Conservation (phyloP, 2,113 vertebrate genomes). For the Oplegnathus fasciatus region DNA sequence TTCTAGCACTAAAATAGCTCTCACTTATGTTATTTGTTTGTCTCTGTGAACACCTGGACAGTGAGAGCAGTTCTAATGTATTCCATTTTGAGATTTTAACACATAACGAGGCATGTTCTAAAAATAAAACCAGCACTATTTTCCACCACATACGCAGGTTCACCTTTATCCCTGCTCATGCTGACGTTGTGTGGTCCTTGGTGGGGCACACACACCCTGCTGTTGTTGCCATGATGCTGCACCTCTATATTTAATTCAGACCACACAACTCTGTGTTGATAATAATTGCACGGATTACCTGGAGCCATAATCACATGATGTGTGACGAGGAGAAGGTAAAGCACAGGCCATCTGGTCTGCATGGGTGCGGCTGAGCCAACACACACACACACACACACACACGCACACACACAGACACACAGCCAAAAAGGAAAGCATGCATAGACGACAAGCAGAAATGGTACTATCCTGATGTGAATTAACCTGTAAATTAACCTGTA, state of each 20-base stretch:
- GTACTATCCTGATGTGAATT: slow-evolving; percentile 11
- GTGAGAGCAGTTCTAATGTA: not conserved
- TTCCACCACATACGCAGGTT: slow-evolving; percentile 13
- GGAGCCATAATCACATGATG: slow-evolving; percentile 70
- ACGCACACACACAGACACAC: not conserved
- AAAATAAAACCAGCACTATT: slow-evolving; percentile 25
- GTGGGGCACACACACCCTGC: slow-evolving; percentile 22
- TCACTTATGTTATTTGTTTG: not conserved
- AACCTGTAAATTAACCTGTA: slow-evolving; percentile 12
- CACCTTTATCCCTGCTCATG: slow-evolving; percentile 3
- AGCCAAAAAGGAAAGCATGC: not conserved
- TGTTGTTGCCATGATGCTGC: slow-evolving; percentile 51
- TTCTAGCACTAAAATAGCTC: not conserved
- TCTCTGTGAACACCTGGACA: slow-evolving; percentile 12
- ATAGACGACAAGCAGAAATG: not conserved
- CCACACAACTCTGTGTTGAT: slow-evolving; percentile 47
- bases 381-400: slow-evolving; percentile 9
- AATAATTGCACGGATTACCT: slow-evolving; percentile 67
- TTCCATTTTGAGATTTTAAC: not conserved
- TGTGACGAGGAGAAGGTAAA: slow-evolving; percentile 67
- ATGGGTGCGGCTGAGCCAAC: slow-evolving; percentile 33
- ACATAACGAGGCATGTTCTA: slow-evolving; percentile 4
- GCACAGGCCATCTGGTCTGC: slow-evolving; percentile 57
- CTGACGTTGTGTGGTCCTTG: slow-evolving; percentile 42
- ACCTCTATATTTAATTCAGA: slow-evolving; percentile 64